Percentiles rank a stretch among this genome's conserved stretches.
Evolutionary conservation across 2,797 vertebrate species (phyloP).

Genomic region (Mastacembelus armatus): DNA sequence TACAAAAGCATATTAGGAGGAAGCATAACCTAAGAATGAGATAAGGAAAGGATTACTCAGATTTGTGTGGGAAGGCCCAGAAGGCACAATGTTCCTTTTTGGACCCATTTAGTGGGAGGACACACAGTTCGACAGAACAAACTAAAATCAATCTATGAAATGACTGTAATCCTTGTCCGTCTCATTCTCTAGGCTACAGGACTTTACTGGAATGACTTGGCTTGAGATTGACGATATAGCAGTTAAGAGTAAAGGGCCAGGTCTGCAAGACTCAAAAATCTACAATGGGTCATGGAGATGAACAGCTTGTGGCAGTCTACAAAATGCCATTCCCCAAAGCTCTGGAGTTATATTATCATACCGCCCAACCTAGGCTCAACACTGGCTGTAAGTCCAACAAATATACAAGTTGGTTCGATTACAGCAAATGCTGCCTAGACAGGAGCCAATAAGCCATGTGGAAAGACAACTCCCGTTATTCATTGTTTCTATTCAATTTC

Average conservation of each 20-base stretch:
- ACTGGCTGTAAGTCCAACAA: conserved; percentile 14
- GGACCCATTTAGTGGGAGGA: conserved; percentile 42
- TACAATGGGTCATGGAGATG: conserved; percentile 19
- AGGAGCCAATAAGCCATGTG: not conserved
- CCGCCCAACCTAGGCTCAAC: conserved; percentile 7
- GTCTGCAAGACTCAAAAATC: conserved; percentile 46
- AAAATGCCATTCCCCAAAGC: conserved; percentile 33
- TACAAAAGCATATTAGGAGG: conserved; percentile 21
- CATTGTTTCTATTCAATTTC: conserved; percentile 16
- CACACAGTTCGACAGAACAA: conserved; percentile 23
- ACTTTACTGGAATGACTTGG: conserved; percentile 8
- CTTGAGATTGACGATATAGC: conserved; percentile 17
- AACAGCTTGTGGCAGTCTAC: conserved; percentile 24
- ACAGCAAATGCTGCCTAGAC: conserved; percentile 16
- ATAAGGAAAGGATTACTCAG: conserved; percentile 33
- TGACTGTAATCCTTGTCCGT: conserved; percentile 23
- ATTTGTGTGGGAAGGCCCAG: conserved; percentile 54
- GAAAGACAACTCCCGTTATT: conserved; percentile 20
- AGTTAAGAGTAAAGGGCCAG: conserved; percentile 29
- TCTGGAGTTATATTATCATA: conserved; percentile 21
- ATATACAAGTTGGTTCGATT: conserved; percentile 43
- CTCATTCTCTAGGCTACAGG: conserved; percentile 14
- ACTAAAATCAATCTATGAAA: conserved; percentile 29
- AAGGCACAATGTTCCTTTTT: conserved; percentile 67
- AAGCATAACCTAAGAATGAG: conserved; percentile 18